Evolutionary conservation across 1,140 invertebrate genomes (phyloP), one percentile per base, ranked within the genome.

Genomic region (Mycetomoellerius zeteki): DNA sequence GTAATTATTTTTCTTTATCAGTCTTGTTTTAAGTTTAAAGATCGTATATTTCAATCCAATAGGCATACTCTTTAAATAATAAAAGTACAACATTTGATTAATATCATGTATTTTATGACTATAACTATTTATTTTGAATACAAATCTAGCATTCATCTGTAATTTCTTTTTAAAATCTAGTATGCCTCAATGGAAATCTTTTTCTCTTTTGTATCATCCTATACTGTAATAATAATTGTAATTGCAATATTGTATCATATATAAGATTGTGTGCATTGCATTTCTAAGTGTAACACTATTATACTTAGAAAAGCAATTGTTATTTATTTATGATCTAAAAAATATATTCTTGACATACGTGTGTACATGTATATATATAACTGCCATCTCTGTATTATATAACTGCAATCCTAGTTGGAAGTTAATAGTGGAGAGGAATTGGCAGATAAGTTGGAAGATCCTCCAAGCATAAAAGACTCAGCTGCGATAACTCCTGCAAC

Each of bases 361-460:
- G 2, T 72, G 27, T 72, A 33, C 7, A 75, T 33, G 3, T 58
- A 24, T 52, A 81, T 72, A 69, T 81, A 77, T 43, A 65, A 81
- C 37, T 72, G 33, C 86, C 71, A 81, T 86, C 67, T 85, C 80
- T 81, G 80, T 88, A 77, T 91, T 91, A 52, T 85, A 85, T 86
- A 88, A 89, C 72, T 81, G 78, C 76, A 60, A 92, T 89, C 89
- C 78, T 90, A 95, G 94, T 94, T 94, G 93, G 94, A 95, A 93
- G 93, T 95, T 91, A 95, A 93, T 94, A 94, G 92, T 89, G 94
- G 94, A 54, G 94, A 94, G 73, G 94, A 95, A 86, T 92, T 95
- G 92, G 92, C 94, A 78, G 94, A 95, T 88, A 94, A 94, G 93
- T 91, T 95, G 93, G 94, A 95, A 92, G 94, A 94, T 86, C 93